Conservation (phyloP, 2,113 vertebrate genomes). For the Cromileptes altivelis region DNA sequence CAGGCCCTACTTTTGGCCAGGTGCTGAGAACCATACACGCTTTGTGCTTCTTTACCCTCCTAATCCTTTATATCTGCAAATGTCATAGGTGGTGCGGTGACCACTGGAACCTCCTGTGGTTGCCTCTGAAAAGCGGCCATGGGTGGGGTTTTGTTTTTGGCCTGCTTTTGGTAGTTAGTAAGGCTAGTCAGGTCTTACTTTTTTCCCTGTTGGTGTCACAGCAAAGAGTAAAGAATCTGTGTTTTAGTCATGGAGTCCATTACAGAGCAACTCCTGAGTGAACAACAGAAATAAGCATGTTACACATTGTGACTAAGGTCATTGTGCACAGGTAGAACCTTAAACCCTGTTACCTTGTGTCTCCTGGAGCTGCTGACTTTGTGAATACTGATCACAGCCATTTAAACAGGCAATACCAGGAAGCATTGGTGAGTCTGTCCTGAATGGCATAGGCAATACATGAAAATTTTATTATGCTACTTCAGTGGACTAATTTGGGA, state of each 20-base stretch:
- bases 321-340: background rate
- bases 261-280: background rate
- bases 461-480: conserved; percentile 32
- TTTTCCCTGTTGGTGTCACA: background rate
- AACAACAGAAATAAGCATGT: background rate
- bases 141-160: background rate
- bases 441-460: conserved; percentile 26
- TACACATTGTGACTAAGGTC: background rate
- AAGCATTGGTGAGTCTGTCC: conserved; percentile 2
- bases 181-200: background rate
- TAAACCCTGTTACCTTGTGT: background rate
- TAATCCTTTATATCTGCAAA: background rate
- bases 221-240: background rate
- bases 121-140: background rate
- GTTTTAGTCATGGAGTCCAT: background rate
- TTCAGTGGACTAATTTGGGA: conserved; percentile 27
- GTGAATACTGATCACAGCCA: conserved; percentile 11
- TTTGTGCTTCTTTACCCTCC: background rate
- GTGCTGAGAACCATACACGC: no score
- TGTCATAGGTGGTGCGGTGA: background rate
- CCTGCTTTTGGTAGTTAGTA: background rate
- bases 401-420: conserved; percentile 11
- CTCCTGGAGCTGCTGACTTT: conserved; percentile 1
- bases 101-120: background rate
- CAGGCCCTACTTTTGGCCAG: no score